Evolutionary conservation across 2,888 invertebrate genomes (phyloP).

Genomic region (Hofmannophila pseudospretella): DNA sequence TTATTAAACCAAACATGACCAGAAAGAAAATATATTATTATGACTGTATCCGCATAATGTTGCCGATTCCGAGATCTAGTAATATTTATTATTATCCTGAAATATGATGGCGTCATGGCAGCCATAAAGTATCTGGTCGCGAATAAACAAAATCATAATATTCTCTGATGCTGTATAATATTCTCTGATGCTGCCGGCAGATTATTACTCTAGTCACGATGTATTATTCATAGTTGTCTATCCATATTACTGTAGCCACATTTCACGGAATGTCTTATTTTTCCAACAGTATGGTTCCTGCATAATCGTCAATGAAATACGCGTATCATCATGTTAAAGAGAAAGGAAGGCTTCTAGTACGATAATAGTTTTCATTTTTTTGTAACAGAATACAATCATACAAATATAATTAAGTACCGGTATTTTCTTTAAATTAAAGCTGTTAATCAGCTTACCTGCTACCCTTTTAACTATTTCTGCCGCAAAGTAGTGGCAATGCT

Average conservation of each 20-base stretch:
- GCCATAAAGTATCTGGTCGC: slow-evolving; percentile 19
- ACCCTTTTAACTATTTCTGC: too few relatives aligned
- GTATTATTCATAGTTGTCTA: slow-evolving; percentile 69
- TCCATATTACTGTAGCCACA: slow-evolving; percentile 49
- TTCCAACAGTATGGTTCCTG: slow-evolving; percentile 26
- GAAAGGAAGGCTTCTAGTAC: too few relatives aligned
- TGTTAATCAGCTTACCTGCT: too few relatives aligned
- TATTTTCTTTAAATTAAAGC: too few relatives aligned
- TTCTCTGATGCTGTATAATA: slow-evolving; percentile 45
- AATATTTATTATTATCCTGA: slow-evolving; percentile 24
- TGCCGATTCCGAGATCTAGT: slow-evolving; percentile 7
- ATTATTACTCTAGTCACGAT: slow-evolving; percentile 57
- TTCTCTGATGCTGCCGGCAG: slow-evolving; percentile 43
- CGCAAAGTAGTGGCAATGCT: too few relatives aligned
- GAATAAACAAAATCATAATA: slow-evolving; percentile 39
- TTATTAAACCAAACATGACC: too few relatives aligned
- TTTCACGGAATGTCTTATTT: slow-evolving; percentile 48
- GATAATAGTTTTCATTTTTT: too few relatives aligned
- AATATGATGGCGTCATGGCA: slow-evolving; percentile 19
- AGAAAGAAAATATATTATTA: too few relatives aligned
- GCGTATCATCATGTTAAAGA: too few relatives aligned
- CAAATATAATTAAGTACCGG: too few relatives aligned
- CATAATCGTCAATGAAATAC: slow-evolving; percentile 1
- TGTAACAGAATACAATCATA: too few relatives aligned
- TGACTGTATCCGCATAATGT: too few relatives aligned